phyloP scores from a whole-genome alignment of 2,888 invertebrate species.

The Leucophenga montana region DNA sequence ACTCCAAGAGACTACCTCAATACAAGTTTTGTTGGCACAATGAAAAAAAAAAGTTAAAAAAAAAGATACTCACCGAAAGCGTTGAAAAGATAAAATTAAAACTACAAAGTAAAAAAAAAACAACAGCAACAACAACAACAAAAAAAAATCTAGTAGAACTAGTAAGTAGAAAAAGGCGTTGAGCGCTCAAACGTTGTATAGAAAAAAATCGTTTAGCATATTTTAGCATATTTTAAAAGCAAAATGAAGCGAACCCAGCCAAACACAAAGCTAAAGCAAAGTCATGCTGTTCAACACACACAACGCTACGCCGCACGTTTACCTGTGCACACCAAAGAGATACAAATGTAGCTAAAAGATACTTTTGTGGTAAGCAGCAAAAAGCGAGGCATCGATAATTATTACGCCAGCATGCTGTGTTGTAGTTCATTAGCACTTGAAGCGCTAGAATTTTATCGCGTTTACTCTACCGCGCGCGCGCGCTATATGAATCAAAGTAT shows the following conservation, averaged over 20 bases:
- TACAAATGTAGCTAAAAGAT: not conserved
- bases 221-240: conserved; percentile 50
- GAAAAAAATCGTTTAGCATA: conserved; percentile 58
- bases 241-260: conserved; percentile 1
- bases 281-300: not conserved
- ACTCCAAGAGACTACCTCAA: conserved; percentile 62
- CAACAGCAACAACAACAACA: too few species aligned
- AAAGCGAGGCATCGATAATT: conserved; percentile 32
- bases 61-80: not conserved
- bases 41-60: conserved; percentile 32
- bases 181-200: not conserved
- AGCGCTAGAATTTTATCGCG: conserved; percentile 6
- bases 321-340: not conserved
- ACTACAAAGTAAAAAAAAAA: conserved; percentile 6
- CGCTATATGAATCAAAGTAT: too few species aligned
- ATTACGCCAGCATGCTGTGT: conserved; percentile 51
- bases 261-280: conserved; percentile 1
- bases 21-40: conserved; percentile 62
- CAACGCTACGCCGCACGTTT: not conserved
- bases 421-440: conserved; percentile 61
- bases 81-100: conserved; percentile 1
- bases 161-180: conserved; percentile 1
- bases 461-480: too few species aligned
- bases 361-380: not conserved
- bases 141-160: conserved; percentile 3